Percentiles rank a stretch among this genome's conserved stretches.
These are phyloP conservation scores for Drosophila neocordata DNA, from an alignment of 1,140 invertebrate genomes.

Conservation along the genomic window DNA sequence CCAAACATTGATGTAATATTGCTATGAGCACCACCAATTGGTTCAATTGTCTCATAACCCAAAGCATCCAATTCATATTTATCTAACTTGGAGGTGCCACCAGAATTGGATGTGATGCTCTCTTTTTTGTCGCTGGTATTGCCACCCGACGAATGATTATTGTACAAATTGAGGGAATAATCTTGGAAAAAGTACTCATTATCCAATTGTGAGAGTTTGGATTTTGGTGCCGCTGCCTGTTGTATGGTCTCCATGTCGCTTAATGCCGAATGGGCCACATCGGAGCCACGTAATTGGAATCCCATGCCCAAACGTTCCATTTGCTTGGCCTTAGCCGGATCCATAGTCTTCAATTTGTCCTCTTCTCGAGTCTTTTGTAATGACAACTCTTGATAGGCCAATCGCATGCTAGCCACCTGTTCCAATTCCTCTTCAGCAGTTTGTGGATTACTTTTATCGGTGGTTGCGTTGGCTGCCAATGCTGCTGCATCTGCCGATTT, in stretches of 20 bases:
- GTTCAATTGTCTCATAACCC: slow-evolving; percentile 81
- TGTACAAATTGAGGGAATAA: slow-evolving; percentile 72
- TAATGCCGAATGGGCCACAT: slow-evolving; percentile 95
- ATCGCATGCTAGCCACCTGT: slow-evolving; percentile 89
- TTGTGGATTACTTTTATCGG: slow-evolving; percentile 52
- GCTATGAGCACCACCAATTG: slow-evolving; percentile 69
- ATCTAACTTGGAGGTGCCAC: slow-evolving; percentile 52
- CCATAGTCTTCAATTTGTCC: slow-evolving; percentile 88
- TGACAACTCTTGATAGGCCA: slow-evolving; percentile 94
- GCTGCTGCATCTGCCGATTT: slow-evolving; percentile 83
- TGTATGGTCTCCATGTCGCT: slow-evolving; percentile 96
- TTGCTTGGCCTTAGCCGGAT: slow-evolving; percentile 95
- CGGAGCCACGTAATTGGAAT: slow-evolving; percentile 80
- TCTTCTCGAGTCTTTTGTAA: slow-evolving; percentile 91
- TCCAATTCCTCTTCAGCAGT: slow-evolving; percentile 84
- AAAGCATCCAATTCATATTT: slow-evolving; percentile 75
- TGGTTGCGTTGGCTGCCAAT: slow-evolving; percentile 30
- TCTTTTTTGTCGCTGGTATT: slow-evolving; percentile 54
- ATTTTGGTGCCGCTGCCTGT: slow-evolving; percentile 85
- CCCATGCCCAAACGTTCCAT: slow-evolving; percentile 97
- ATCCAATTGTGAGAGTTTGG: slow-evolving; percentile 52
- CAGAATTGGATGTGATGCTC: slow-evolving; percentile 18
- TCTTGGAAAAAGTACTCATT: slow-evolving; percentile 83
- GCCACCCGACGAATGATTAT: slow-evolving; percentile 15
- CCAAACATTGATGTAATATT: slow-evolving; percentile 81